Percentiles rank a stretch among this genome's conserved stretches.
phyloP scores from a whole-genome alignment of 2,888 invertebrate species.

The Dasypogon diadema region DNA sequence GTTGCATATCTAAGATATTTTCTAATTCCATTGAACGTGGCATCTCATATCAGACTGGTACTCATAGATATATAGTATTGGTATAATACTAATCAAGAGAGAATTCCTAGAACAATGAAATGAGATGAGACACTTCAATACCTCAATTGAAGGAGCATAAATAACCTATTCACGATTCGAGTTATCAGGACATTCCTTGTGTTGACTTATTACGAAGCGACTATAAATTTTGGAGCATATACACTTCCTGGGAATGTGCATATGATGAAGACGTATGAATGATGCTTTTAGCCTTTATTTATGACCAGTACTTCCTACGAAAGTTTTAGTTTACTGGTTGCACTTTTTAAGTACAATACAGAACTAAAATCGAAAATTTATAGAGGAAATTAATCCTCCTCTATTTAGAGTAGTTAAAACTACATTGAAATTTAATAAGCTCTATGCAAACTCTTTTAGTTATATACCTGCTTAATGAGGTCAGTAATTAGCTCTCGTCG shows the following conservation, averaged over 20 bases:
- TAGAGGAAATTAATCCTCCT: no score
- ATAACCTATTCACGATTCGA: neutral
- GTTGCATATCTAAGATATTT: no score
- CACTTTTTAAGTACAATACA: no score
- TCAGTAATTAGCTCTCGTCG: no score
- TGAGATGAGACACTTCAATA: neutral
- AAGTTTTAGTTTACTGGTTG: neutral
- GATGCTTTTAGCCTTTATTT: slow-evolving; percentile 14
- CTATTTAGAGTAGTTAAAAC: no score
- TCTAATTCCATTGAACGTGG: no score
- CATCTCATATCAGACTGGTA: no score
- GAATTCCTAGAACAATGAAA: neutral
- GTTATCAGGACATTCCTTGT: neutral
- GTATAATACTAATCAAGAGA: neutral
- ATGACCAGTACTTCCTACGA: neutral
- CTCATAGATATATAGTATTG: neutral
- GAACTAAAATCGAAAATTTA: no score
- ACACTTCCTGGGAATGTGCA: neutral
- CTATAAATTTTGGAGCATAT: neutral
- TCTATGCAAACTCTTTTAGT: no score
- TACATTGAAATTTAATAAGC: no score
- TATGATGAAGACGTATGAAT: neutral
- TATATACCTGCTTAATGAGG: no score
- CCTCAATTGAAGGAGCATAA: neutral
- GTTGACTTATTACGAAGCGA: neutral